Evolutionary conservation across 92 coral and sea anemone species (phyloP).

Genomic region (Muricea muricata): DNA sequence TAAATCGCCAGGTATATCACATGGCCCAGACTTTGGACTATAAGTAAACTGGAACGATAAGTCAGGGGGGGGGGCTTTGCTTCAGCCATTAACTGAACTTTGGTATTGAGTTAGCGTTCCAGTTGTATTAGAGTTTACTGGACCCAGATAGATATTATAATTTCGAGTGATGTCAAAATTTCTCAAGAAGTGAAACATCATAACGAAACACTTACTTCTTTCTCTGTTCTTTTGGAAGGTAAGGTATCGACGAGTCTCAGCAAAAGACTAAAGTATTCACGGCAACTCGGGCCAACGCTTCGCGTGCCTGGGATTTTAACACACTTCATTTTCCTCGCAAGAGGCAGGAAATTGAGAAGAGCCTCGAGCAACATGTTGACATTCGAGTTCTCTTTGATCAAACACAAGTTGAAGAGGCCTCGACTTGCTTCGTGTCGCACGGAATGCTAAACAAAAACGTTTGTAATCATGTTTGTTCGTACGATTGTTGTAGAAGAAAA

Average conservation of each 20-base stretch:
- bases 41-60: no score
- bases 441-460: conserved; percentile 74
- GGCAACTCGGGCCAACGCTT: conserved; percentile 82
- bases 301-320: conserved; percentile 63
- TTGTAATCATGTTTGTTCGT: no score
- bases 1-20: no score
- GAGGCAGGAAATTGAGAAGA: conserved; percentile 83
- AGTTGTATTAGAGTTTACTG: no score
- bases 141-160: no score
- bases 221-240: conserved; percentile 78
- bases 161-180: no score
- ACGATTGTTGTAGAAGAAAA: no score
- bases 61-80: no score
- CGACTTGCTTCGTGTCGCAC: conserved; percentile 94
- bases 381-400: conserved; percentile 90
- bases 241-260: conserved; percentile 93
- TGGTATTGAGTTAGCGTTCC: no score
- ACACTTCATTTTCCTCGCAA: conserved; percentile 85
- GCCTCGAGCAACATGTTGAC: conserved; percentile 92
- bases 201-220: conserved; percentile 75
- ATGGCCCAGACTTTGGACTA: no score
- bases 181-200: no score
- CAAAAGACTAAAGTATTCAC: conserved; percentile 86
- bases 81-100: no score
- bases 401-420: conserved; percentile 90